Evolutionary conservation across 2,888 invertebrate species (phyloP).

Genomic region (Drosophila setosimentum): DNA sequence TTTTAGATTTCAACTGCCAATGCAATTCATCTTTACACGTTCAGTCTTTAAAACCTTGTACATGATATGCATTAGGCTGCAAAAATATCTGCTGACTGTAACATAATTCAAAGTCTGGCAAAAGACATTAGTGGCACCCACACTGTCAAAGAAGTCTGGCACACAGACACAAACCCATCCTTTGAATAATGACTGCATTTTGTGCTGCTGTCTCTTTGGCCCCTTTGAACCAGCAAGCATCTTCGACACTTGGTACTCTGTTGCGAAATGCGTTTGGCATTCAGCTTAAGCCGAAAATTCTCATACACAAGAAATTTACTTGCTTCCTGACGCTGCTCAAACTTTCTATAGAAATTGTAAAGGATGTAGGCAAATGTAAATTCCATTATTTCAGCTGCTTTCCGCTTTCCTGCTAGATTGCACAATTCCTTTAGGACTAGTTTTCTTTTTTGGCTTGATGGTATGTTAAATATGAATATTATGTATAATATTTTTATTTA

Average conservation of each 20-base stretch:
- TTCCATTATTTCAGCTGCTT: constrained; percentile 7
- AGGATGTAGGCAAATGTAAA: neutral
- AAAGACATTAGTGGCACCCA: constrained; percentile 51
- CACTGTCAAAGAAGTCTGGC: neutral
- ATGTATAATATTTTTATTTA: too few species aligned
- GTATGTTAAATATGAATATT: neutral
- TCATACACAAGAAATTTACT: constrained; percentile 26
- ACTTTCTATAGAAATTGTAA: constrained; percentile 2
- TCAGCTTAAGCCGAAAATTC: constrained; percentile 34
- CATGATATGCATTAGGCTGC: constrained; percentile 60
- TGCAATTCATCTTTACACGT: constrained; percentile 2
- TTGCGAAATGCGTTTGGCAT: constrained; percentile 47
- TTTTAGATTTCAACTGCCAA: neutral
- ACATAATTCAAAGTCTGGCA: constrained; percentile 49
- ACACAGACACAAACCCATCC: constrained; percentile 10
- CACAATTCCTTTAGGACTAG: neutral
- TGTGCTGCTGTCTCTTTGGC: constrained; percentile 28
- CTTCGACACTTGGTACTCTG: constrained; percentile 54
- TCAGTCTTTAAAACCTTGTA: constrained; percentile 41
- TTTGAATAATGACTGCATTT: constrained; percentile 29
- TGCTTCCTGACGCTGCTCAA: constrained; percentile 26
- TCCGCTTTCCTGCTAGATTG: neutral
- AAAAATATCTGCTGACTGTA: constrained; percentile 63
- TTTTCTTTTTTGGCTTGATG: neutral
- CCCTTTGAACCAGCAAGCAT: constrained; percentile 28